Evolutionary conservation across 2,888 invertebrate genomes (phyloP).

Genomic region (Drosophila birchii): DNA sequence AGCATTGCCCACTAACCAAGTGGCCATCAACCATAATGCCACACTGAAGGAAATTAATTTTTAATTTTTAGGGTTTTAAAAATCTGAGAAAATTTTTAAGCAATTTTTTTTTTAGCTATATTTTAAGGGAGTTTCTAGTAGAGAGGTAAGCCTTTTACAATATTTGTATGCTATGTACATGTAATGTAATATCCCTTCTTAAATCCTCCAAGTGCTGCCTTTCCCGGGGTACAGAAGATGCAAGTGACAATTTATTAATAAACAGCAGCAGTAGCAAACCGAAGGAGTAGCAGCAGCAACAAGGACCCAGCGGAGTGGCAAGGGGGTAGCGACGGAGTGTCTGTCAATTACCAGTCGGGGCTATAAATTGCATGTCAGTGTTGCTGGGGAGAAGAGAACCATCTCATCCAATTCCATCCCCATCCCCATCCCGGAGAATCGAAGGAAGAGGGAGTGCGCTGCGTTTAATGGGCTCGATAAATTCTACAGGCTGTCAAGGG

Average conservation of each 20-base stretch:
- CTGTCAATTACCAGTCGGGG: slow-evolving; percentile 70
- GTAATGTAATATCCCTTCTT: not conserved
- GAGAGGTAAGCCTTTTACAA: not conserved
- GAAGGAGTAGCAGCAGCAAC: slow-evolving; percentile 24
- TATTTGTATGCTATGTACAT: not conserved
- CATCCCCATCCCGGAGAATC: slow-evolving; percentile 29
- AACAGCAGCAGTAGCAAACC: slow-evolving; percentile 53
- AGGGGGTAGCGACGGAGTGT: slow-evolving; percentile 9
- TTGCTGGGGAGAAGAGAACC: slow-evolving; percentile 25
- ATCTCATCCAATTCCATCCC: not conserved
- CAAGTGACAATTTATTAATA: slow-evolving; percentile 80
- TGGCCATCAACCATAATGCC: slow-evolving; percentile 50
- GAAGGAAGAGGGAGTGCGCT: slow-evolving; percentile 44
- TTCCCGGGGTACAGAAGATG: slow-evolving; percentile 49
- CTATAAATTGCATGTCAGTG: slow-evolving; percentile 76
- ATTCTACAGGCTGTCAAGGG: slow-evolving; percentile 64
- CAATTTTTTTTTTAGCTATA: no score
- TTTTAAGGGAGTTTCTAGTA: no score
- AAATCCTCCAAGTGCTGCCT: not conserved
- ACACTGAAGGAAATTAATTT: not conserved
- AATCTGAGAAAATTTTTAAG: not conserved
- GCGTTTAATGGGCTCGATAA: slow-evolving; percentile 77
- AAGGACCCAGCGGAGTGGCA: not conserved
- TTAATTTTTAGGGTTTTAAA: no score
- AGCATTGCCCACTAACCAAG: slow-evolving; percentile 19